A percentile compares a stretch with the other conserved stretches of the same genome.
These are phyloP conservation scores for Lucilia sericata DNA, from an alignment of 1,140 invertebrate genomes.

Conservation along the genomic window DNA sequence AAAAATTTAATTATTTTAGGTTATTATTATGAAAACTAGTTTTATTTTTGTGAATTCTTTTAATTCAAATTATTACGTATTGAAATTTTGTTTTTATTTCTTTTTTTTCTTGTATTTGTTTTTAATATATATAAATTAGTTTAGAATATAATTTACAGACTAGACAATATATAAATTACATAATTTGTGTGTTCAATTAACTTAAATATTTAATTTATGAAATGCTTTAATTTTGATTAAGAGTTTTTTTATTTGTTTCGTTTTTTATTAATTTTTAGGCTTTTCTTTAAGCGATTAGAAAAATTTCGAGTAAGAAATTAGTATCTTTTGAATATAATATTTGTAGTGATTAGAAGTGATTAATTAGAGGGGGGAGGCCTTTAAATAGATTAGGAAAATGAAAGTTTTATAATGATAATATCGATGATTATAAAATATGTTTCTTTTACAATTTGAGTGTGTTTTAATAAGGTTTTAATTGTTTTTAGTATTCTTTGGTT, in stretches of 20 bases:
- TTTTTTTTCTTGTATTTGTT: background rate
- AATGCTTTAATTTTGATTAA: slow-evolving; percentile 21
- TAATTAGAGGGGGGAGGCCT: background rate
- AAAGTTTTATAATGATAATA: too few species aligned
- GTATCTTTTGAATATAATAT: background rate
- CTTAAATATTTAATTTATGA: background rate
- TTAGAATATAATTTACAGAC: slow-evolving; percentile 21
- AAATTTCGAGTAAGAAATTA: background rate
- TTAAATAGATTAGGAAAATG: background rate
- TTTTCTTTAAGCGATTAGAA: background rate
- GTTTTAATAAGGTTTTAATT: too few species aligned
- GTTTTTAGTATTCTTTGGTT: too few species aligned
- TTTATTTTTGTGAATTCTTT: background rate
- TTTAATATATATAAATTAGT: background rate
- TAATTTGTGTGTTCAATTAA: background rate
- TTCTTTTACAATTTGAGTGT: too few species aligned
- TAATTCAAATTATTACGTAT: background rate
- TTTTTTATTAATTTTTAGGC: background rate
- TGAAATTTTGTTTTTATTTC: background rate
- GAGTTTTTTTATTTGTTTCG: background rate
- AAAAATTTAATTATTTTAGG: background rate
- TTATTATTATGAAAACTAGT: background rate
- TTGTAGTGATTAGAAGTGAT: background rate
- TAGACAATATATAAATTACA: background rate
- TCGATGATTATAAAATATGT: too few species aligned